These are phyloP conservation scores for Thymelicus sylvestris DNA, from an alignment of 2,888 invertebrate species.

Conservation along the genomic window DNA sequence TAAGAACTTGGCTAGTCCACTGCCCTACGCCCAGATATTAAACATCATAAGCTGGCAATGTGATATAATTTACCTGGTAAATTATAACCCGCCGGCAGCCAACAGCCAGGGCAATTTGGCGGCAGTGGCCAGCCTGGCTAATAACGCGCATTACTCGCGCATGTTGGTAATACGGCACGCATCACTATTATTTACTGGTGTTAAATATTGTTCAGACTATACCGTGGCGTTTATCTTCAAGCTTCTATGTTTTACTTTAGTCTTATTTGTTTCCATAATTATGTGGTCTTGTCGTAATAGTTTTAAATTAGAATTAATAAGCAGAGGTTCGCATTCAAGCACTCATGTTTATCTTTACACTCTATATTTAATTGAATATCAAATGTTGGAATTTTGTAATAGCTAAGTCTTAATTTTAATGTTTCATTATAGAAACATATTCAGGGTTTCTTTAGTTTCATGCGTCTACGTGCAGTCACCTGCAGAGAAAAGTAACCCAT, in stretches of 20 bases:
- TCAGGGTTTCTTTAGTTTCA: too few relatives aligned
- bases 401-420: too few relatives aligned
- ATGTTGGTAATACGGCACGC: slow-evolving; percentile 18
- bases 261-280: not conserved
- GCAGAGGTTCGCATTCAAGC: too few relatives aligned
- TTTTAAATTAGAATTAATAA: too few relatives aligned
- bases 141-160: slow-evolving; percentile 20
- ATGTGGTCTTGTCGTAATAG: too few relatives aligned
- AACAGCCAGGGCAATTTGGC: slow-evolving; percentile 19
- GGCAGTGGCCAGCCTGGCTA: slow-evolving; percentile 12
- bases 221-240: not conserved
- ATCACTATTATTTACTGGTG: slow-evolving; percentile 22
- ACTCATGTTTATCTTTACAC: too few relatives aligned
- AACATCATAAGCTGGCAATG: slow-evolving; percentile 12
- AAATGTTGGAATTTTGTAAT: too few relatives aligned
- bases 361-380: too few relatives aligned
- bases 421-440: too few relatives aligned
- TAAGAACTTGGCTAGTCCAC: slow-evolving; percentile 2
- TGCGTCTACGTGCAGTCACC: too few relatives aligned
- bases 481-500: too few relatives aligned
- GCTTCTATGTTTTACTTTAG: not conserved
- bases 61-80: slow-evolving; percentile 19
- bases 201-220: slow-evolving; percentile 6
- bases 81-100: slow-evolving; percentile 11
- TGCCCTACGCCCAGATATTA: not conserved